Percentiles rank a stretch among this genome's conserved stretches.
Conservation (phyloP, 2,113 vertebrate species). For the Leiothrix lutea region DNA sequence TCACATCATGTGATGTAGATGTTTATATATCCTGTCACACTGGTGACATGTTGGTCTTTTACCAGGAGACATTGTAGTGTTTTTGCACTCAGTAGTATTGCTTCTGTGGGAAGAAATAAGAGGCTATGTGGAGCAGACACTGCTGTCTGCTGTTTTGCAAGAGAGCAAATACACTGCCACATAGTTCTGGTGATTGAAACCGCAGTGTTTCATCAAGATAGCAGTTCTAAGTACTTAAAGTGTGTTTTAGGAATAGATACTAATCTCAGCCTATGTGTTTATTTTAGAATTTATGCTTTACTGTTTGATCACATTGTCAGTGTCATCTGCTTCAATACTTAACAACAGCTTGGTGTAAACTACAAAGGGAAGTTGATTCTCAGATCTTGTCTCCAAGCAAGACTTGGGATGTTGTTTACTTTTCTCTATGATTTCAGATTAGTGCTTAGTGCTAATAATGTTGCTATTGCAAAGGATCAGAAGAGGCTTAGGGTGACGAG, state of each 20-base stretch:
- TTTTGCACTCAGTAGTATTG: background rate
- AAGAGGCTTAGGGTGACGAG: background rate
- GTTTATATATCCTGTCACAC: background rate
- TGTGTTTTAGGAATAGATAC: background rate
- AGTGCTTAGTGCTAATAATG: too few relatives aligned
- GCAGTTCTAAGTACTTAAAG: background rate
- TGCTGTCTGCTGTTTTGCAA: background rate
- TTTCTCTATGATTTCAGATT: too few relatives aligned
- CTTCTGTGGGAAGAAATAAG: background rate
- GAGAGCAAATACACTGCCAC: background rate
- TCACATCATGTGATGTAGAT: background rate
- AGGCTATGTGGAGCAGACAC: background rate
- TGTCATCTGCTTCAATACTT: background rate
- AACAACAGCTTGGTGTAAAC: background rate
- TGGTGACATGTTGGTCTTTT: background rate
- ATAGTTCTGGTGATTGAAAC: background rate
- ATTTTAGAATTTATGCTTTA: background rate
- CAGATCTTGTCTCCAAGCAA: background rate
- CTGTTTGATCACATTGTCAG: background rate
- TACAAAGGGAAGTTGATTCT: background rate
- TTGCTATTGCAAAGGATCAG: background rate
- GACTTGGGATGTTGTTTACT: too few relatives aligned
- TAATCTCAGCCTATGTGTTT: background rate
- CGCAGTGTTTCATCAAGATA: background rate
- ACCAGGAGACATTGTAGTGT: background rate